phyloP scores from a whole-genome alignment of 2,797 vertebrate species.

The Naso thynnoides region DNA sequence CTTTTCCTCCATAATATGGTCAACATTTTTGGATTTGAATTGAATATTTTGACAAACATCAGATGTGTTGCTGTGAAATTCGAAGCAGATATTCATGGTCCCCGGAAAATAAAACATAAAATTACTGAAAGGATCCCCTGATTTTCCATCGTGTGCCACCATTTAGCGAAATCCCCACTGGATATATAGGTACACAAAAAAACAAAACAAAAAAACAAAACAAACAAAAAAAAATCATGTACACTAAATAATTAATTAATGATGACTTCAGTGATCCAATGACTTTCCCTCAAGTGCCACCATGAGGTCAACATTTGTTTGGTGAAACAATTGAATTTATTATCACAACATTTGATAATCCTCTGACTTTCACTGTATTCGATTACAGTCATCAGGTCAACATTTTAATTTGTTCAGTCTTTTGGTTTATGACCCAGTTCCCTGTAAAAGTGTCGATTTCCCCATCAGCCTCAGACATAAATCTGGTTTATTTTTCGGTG shows the following conservation, averaged over 20 bases:
- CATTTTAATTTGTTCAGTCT: rapidly evolving
- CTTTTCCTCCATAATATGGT: background rate
- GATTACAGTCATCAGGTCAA: background rate
- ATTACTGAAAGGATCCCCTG: no score
- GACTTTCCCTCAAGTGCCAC: background rate
- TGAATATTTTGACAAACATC: background rate
- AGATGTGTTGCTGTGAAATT: background rate
- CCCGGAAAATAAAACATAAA: background rate
- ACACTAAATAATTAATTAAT: background rate
- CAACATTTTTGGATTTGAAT: background rate
- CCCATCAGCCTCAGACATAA: background rate
- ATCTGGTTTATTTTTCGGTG: no score
- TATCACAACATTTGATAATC: background rate
- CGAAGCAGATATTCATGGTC: no score
- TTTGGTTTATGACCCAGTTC: conserved; percentile 3
- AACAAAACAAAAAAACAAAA: no score
- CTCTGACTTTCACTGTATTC: background rate
- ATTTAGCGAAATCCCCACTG: no score
- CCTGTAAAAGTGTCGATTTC: conserved; percentile 8
- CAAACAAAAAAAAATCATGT: no score
- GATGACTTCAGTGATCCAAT: background rate
- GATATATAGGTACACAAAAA: no score
- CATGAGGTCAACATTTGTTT: background rate
- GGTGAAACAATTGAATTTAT: background rate
- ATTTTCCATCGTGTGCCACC: no score